Percentiles rank a stretch among this genome's conserved stretches.
phyloP scores from a whole-genome alignment of 2,888 invertebrate species.

The Gerris lacustris region DNA sequence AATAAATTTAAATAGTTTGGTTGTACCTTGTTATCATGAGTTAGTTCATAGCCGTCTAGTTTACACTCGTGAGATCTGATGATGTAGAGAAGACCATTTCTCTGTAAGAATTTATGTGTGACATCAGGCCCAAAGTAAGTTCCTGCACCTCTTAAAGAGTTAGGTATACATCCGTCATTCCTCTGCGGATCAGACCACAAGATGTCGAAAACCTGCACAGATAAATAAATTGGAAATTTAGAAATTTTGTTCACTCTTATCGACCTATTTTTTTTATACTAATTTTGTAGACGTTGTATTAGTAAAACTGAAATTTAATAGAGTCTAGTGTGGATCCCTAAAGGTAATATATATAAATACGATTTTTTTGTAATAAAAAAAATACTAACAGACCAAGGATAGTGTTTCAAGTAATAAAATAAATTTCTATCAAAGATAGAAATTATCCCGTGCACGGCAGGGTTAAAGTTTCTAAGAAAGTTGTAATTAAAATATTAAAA shows the following conservation, averaged over 20 bases:
- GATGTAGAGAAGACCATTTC: conserved; percentile 61
- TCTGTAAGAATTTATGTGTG: conserved; percentile 61
- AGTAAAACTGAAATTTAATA: too few species aligned
- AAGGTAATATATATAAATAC: too few species aligned
- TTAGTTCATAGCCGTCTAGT: conserved; percentile 77
- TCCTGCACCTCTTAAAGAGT: conserved; percentile 76
- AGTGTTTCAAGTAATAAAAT: too few species aligned
- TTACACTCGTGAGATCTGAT: conserved; percentile 90
- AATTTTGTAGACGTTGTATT: too few species aligned
- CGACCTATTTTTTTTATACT: too few species aligned
- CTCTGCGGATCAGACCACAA: conserved; percentile 87
- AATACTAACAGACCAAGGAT: too few species aligned
- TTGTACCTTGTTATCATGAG: conserved; percentile 64
- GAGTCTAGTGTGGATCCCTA: too few species aligned
- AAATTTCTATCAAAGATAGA: too few species aligned
- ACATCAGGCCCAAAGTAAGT: conserved; percentile 88
- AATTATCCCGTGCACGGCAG: too few species aligned
- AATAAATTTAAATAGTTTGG: background rate
- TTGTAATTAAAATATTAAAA: too few species aligned
- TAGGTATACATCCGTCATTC: conserved; percentile 65
- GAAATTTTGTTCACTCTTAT: conserved; percentile 9
- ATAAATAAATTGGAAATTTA: background rate
- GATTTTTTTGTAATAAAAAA: too few species aligned
- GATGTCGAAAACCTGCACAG: conserved; percentile 69
- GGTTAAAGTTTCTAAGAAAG: too few species aligned